These are phyloP conservation scores for Patella depressa DNA, from an alignment of 2,888 invertebrate species.

Conservation along the genomic window DNA sequence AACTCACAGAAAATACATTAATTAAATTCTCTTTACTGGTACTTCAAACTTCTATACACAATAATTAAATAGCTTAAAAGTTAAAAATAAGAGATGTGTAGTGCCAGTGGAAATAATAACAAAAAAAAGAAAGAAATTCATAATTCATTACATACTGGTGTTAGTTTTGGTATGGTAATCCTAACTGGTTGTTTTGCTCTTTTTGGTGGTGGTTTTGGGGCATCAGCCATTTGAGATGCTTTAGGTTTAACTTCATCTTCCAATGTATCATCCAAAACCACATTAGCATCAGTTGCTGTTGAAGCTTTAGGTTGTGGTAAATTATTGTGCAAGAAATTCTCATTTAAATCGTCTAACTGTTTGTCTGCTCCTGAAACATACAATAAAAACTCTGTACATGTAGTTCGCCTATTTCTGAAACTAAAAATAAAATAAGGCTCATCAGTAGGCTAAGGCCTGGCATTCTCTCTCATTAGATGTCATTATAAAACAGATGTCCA, in stretches of 20 bases:
- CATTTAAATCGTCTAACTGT: background rate
- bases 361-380: background rate
- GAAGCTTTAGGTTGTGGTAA: constrained; percentile 47
- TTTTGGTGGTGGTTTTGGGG: constrained; percentile 53
- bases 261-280: constrained; percentile 47
- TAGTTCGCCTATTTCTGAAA: too few relatives aligned
- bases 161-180: constrained; percentile 51
- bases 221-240: constrained; percentile 50
- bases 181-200: constrained; percentile 51
- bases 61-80: too few relatives aligned
- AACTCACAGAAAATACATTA: too few relatives aligned
- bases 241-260: constrained; percentile 65
- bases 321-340: constrained; percentile 26
- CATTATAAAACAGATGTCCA: too few relatives aligned
- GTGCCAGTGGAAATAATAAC: background rate
- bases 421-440: too few relatives aligned
- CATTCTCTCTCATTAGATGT: too few relatives aligned
- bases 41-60: too few relatives aligned
- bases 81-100: background rate
- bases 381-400: constrained; percentile 14
- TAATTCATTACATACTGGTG: too few relatives aligned
- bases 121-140: too few relatives aligned
- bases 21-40: too few relatives aligned
- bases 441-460: too few relatives aligned
- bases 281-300: constrained; percentile 27